Evolutionary conservation across 2,797 vertebrate genomes (phyloP).

Genomic region (Intellagama lesueurii): DNA sequence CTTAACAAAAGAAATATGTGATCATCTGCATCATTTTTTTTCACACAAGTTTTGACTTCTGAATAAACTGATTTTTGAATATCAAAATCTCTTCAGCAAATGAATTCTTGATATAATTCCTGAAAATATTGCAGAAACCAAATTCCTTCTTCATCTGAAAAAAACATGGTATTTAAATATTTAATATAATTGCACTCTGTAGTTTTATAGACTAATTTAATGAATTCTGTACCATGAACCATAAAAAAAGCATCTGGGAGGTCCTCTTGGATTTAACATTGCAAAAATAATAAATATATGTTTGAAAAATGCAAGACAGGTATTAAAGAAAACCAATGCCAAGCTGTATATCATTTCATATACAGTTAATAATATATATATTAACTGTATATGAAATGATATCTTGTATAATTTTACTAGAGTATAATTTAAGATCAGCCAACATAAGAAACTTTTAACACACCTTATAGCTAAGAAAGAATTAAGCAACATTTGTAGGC

Average conservation of each 20-base stretch:
- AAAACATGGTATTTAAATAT: conserved; percentile 18
- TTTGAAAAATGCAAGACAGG: conserved; percentile 60
- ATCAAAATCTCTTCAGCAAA: conserved; percentile 15
- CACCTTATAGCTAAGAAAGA: not conserved
- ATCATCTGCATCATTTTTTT: conserved; percentile 34
- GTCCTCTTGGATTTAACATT: conserved; percentile 51
- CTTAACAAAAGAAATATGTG: conserved; percentile 56
- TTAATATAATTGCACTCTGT: conserved; percentile 10
- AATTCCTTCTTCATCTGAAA: conserved; percentile 20
- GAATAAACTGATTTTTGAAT: conserved; percentile 29
- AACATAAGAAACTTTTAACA: conserved; percentile 48
- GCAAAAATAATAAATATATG: conserved; percentile 43
- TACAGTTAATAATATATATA: conserved; percentile 27
- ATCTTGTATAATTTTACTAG: conserved; percentile 44
- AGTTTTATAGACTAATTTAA: conserved; percentile 7
- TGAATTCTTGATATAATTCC: conserved; percentile 18
- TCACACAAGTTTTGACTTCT: conserved; percentile 30
- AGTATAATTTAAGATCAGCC: conserved; percentile 35
- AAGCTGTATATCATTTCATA: conserved; percentile 25
- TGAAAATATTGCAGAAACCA: not conserved
- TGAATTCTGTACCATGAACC: not conserved
- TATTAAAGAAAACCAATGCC: conserved; percentile 60
- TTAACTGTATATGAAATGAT: conserved; percentile 39
- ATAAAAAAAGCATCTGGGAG: conserved; percentile 20
- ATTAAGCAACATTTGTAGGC: conserved; percentile 29